Base-by-base conservation (phyloP, 2,113 vertebrate species). In the Sakesphorus luctuosus region DNA sequence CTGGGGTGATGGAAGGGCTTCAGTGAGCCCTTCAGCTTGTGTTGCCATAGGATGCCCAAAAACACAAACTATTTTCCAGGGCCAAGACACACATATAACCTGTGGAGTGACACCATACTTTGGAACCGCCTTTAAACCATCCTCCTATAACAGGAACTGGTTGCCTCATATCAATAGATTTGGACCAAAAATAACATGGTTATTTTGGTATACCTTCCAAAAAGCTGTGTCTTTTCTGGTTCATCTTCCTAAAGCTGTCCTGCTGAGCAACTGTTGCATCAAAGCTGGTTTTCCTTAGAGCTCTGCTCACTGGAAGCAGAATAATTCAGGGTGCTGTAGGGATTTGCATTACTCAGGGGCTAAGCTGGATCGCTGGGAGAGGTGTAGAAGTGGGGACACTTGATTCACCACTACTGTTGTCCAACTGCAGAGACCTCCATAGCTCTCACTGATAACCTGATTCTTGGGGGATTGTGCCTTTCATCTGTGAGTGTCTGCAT, bases 161-260 rank as follows among this genome's bases (percentile, higher is more conserved):
- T 77, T 92, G 72, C 59, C 36, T 90, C 50, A 74, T 80, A 62
- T 90, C 68, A 66, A 43, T 69, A 80, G 55, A 84, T 40, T 83
- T 23, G 28, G 38, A 88, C 11, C 31, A 69, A 81, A 90, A 96
- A 81, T 89, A 93, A 78, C 19, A 0, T 14, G 11, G 44, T 77
- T 94, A 65, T 92, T 96, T 88, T 74, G 55, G 55, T 86, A 23
- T 56, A 11, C 82, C 69, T 95, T 90, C 71, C 72, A 56, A 65
- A 85, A 94, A 92, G 40, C 75, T 78, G 4, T 36, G 1, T 79
- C 44, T 88, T 88, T 44, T 88, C 40, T 74, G 33, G 47, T 85
- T 61, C 2, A 3, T 86, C 50, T 68, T 78, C 49, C 26, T 87
- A 21, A 69, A 59, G 49, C 47, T 83, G 0, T 85, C 13, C 26